Evolutionary conservation across 2,797 vertebrate genomes (phyloP), one percentile per base, ranked within the genome.

Genomic region (Sorex maritimensis): DNA sequence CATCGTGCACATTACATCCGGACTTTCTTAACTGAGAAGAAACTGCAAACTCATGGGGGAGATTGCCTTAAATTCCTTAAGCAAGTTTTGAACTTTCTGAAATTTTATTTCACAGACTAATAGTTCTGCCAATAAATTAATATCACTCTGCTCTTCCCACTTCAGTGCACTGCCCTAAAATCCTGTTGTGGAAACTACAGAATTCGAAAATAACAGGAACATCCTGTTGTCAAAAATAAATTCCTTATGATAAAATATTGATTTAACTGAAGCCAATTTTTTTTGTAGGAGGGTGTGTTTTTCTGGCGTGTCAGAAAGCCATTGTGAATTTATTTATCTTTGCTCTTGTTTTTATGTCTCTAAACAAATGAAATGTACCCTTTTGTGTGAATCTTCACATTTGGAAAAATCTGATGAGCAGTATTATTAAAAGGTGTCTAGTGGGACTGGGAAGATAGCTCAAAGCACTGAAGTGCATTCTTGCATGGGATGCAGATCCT

Each of bases 161-260:
- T 88, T 91, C 52, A 83, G 63, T 91, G 91, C 61, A 34, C 55
- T 94, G 78, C 77, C 61, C 30, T 94, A 46, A 92, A 92, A 92
- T 94, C 88, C 95, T 93, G 44, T 95, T 97, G 90, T 96, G 95
- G 96, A 97, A 93, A 97, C 92, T 96, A 81, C 82, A 93, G 52
- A 77, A 71, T 49, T 84, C 82, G 92, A 97, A 96, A 96, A 98
- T 93, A 97, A 97, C 93, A 96, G 95, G 96, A 96, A 97, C 94
- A 96, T 97, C 96, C 94, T 97, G 93, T 97, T 97, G 95, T 98
- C 96, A 96, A 94, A 97, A 98, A 96, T 96, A 91, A 96, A 97
- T 96, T 97, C 95, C 93, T 93, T 95, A 93, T 96, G 96, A 96
- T 97, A 94, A 96, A 94, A 95, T 92, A 92, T 65, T 80, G 49